Evolutionary conservation across 2,113 vertebrate genomes (phyloP).

Genomic region (Apeltes quadracus): DNA sequence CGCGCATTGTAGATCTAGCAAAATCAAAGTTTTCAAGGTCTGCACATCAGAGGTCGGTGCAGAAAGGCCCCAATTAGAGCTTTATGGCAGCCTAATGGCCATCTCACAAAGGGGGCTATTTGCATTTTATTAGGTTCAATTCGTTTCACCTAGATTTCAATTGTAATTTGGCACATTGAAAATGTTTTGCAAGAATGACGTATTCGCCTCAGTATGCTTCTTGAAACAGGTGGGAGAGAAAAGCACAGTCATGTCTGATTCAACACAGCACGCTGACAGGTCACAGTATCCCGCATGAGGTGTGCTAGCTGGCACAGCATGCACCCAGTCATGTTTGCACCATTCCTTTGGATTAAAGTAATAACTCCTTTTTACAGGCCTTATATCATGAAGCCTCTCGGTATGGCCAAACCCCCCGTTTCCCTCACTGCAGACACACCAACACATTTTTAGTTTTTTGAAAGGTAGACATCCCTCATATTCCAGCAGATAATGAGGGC

Average conservation of each 20-base stretch:
- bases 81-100: conserved; percentile 55
- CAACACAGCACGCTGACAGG: conserved; percentile 10
- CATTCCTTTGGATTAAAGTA: conserved; percentile 30
- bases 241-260: background rate
- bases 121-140: conserved; percentile 62
- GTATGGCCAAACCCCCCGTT: conserved; percentile 7
- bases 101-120: conserved; percentile 44
- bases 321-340: conserved; percentile 15
- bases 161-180: conserved; percentile 64
- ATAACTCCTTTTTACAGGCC: conserved; percentile 13
- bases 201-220: conserved; percentile 6
- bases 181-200: conserved; percentile 19
- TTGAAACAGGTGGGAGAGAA: background rate
- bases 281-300: background rate
- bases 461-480: conserved; percentile 17
- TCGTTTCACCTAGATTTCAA: conserved; percentile 62
- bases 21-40: no score
- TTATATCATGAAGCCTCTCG: conserved; percentile 9
- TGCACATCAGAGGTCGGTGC: conserved; percentile 49
- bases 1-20: no score
- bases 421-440: conserved; percentile 4
- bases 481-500: conserved; percentile 27
- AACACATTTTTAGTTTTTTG: conserved; percentile 1
- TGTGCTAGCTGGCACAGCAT: conserved; percentile 8
- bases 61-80: conserved; percentile 47